These are phyloP conservation scores for Cyphomyrus discorhynchus DNA, from an alignment of 2,113 vertebrate species.

Conservation along the genomic window DNA sequence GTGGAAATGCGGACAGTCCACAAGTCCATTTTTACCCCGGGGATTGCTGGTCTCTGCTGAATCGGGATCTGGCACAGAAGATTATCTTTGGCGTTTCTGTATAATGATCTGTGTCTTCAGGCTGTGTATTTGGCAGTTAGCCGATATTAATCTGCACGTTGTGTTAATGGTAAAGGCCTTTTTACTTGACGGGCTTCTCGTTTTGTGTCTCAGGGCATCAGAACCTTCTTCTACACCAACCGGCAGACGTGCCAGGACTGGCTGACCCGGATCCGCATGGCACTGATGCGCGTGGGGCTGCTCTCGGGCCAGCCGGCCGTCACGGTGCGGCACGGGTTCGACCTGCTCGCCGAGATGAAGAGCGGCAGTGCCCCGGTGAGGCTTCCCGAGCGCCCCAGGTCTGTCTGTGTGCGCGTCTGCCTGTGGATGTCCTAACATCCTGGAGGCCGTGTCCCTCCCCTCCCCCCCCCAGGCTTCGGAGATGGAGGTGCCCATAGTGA, in stretches of 20 bases:
- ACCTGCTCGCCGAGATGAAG: conserved; percentile 91
- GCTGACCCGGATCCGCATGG: conserved; percentile 89
- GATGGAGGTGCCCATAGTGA: conserved; percentile 83
- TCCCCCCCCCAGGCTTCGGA: conserved; percentile 69
- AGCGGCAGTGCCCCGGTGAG: conserved; percentile 73
- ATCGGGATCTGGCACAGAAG: neutral
- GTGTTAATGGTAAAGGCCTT: neutral
- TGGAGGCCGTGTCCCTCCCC: neutral
- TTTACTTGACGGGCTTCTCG: neutral
- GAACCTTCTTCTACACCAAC: conserved; percentile 95
- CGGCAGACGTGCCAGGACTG: conserved; percentile 97
- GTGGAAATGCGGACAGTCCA: neutral
- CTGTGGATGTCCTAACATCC: neutral
- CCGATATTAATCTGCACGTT: neutral
- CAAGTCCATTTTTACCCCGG: neutral
- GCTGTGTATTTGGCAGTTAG: neutral
- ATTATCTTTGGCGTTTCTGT: neutral
- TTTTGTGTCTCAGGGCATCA: conserved; percentile 71
- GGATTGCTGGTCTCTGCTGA: neutral
- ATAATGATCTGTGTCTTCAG: neutral
- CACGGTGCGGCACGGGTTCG: conserved; percentile 90
- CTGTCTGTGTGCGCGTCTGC: fast-evolving
- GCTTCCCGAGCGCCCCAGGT: neutral
- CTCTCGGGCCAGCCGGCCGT: conserved; percentile 95
- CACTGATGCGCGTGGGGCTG: conserved; percentile 91